Conservation (phyloP, 2,797 vertebrate genomes). For the Falco concolor region DNA sequence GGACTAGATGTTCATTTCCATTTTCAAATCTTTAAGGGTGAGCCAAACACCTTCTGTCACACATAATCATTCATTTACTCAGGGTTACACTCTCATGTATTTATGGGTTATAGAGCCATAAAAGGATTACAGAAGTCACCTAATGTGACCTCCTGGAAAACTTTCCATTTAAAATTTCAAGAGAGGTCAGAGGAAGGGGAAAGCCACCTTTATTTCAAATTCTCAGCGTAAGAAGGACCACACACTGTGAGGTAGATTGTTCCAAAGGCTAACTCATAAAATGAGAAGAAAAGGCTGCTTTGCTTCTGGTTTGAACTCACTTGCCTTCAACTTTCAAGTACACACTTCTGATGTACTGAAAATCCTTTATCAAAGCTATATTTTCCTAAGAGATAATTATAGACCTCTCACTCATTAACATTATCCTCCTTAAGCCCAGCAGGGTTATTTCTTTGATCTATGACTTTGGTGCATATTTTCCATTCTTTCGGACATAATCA, state of each 20-base stretch:
- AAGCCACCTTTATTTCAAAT: background rate
- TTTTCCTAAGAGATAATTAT: conserved; percentile 36
- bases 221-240: background rate
- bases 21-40: background rate
- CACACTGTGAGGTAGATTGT: background rate
- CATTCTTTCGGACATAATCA: background rate
- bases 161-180: background rate
- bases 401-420: conserved; percentile 18
- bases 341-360: background rate
- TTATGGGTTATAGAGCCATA: background rate
- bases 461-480: background rate
- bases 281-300: background rate
- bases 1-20: background rate
- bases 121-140: background rate
- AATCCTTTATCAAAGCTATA: conserved; percentile 4
- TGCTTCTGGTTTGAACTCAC: background rate
- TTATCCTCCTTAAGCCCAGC: background rate
- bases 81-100: background rate
- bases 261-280: background rate
- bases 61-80: background rate
- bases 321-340: conserved; percentile 13
- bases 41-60: background rate
- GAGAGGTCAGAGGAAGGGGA: background rate
- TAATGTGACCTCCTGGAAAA: background rate
- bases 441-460: conserved; percentile 31